Conservation (phyloP, 2,888 invertebrate genomes). For the Apamea epomidion region DNA sequence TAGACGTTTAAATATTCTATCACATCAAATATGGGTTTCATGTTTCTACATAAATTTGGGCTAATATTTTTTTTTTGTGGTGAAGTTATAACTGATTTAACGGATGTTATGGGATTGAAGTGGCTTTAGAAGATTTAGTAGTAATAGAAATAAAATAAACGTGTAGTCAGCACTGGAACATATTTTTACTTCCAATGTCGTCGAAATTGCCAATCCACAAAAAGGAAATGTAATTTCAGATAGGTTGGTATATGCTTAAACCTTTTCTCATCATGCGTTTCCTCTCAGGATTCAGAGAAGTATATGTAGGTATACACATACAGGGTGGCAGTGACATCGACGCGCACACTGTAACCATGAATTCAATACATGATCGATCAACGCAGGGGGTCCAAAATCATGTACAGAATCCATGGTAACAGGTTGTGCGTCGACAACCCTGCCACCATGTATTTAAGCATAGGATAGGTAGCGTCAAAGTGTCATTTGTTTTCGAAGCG, state of each 20-base stretch:
- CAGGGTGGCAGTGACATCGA: background rate
- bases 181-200: background rate
- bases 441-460: background rate
- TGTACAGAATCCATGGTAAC: background rate
- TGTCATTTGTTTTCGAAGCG: slow-evolving; percentile 7
- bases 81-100: background rate
- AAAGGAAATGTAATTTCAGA: slow-evolving; percentile 9
- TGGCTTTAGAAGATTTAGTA: background rate
- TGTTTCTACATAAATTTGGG: slow-evolving; percentile 26
- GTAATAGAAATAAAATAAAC: background rate
- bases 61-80: slow-evolving; percentile 35
- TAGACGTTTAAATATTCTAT: slow-evolving; percentile 64
- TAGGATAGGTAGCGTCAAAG: background rate
- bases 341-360: background rate
- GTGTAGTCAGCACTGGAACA: background rate
- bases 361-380: background rate
- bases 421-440: too few species aligned
- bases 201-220: slow-evolving; percentile 6
- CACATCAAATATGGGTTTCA: slow-evolving; percentile 53
- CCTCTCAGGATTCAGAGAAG: background rate
- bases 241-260: background rate
- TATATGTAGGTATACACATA: background rate
- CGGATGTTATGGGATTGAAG: background rate
- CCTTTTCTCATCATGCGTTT: slow-evolving; percentile 3
- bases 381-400: background rate